A percentile compares a stretch with the other conserved stretches of the same genome.
phyloP scores from a whole-genome alignment of 2,888 invertebrate species.

The Megamerina dolium region DNA sequence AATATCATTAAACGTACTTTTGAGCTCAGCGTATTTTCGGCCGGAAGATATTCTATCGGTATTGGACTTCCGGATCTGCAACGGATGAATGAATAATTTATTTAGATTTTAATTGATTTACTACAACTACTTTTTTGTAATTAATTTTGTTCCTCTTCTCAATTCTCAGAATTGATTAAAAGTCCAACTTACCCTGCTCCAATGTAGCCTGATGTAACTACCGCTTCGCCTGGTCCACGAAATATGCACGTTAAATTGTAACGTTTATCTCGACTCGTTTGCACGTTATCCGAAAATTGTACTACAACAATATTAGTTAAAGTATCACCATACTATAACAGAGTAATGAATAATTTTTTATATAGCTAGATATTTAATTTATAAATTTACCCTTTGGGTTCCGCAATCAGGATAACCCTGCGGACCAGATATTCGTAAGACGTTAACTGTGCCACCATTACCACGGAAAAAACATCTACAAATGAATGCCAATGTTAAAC shows the following conservation, averaged over 20 bases:
- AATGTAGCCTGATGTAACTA: constrained; percentile 88
- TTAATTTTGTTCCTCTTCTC: no score
- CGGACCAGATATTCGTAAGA: constrained; percentile 77
- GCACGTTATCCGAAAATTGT: constrained; percentile 88
- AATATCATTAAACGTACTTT: constrained; percentile 76
- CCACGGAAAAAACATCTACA: constrained; percentile 80
- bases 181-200: constrained; percentile 70
- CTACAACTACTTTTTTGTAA: no score
- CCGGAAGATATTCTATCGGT: constrained; percentile 86
- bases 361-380: background rate
- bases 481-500: constrained; percentile 9
- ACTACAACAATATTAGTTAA: constrained; percentile 92
- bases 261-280: constrained; percentile 82
- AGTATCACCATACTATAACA: constrained; percentile 76
- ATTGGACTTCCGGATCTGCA: constrained; percentile 86
- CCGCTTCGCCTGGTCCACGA: constrained; percentile 86
- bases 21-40: constrained; percentile 84
- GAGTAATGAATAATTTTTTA: background rate
- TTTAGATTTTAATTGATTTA: no score
- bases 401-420: constrained; percentile 94
- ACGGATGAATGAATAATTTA: no score
- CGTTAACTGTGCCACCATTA: constrained; percentile 78
- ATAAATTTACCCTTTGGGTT: constrained; percentile 66
- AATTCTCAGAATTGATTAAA: background rate
- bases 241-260: constrained; percentile 91